Evolutionary conservation across 1,140 invertebrate species (phyloP).

Genomic region (Tetraneura akinire): DNA sequence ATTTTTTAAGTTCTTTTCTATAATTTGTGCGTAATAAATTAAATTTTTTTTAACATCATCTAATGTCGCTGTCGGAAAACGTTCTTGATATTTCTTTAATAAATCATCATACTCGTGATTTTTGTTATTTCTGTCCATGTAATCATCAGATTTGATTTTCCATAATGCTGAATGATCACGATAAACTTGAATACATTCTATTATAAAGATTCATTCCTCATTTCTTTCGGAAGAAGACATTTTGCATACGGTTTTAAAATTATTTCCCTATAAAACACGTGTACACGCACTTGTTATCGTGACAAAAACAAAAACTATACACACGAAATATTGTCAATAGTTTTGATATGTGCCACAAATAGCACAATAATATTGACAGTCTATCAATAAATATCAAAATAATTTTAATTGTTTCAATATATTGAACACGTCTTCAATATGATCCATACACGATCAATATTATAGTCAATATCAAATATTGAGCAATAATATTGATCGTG

Average conservation of each 20-base stretch:
- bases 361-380: slow-evolving; percentile 12
- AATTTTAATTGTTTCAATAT: slow-evolving; percentile 34
- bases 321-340: slow-evolving; percentile 13
- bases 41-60: slow-evolving; percentile 9
- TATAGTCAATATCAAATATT: slow-evolving; percentile 17
- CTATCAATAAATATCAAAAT: slow-evolving; percentile 33
- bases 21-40: slow-evolving; percentile 51
- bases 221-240: slow-evolving; percentile 17
- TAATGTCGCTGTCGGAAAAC: slow-evolving; percentile 1
- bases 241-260: slow-evolving; percentile 21
- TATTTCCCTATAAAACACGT: not conserved
- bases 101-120: slow-evolving; percentile 12
- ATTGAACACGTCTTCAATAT: slow-evolving; percentile 24
- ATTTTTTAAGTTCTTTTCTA: slow-evolving; percentile 6
- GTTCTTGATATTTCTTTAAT: slow-evolving; percentile 21
- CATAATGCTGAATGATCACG: not conserved
- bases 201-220: slow-evolving; percentile 14
- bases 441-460: slow-evolving; percentile 16
- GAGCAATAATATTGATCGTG: not conserved
- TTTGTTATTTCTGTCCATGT: slow-evolving; percentile 11
- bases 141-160: not conserved
- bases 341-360: slow-evolving; percentile 3
- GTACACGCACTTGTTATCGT: not conserved
- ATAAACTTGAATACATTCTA: slow-evolving; percentile 24
- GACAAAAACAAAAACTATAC: slow-evolving; percentile 11